A percentile compares a stretch with the other conserved stretches of the same genome.
phyloP scores from a whole-genome alignment of 2,888 invertebrate species.

The Criorhina ranunculi region DNA sequence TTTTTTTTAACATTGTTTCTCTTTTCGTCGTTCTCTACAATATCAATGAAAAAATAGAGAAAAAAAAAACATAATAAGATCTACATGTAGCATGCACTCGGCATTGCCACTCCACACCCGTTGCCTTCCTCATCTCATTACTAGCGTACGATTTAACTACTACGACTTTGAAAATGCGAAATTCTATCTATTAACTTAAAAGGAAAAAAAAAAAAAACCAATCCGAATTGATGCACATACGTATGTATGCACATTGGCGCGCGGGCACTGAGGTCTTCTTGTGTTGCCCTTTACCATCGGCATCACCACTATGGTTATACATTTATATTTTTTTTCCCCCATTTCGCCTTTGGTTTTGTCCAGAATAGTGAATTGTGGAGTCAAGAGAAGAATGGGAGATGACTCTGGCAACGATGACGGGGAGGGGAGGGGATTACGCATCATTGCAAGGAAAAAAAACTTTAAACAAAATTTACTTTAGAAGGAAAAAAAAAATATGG shows the following conservation, averaged over 20 bases:
- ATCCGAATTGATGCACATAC: conserved; percentile 44
- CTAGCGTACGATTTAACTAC: conserved; percentile 41
- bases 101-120: not conserved
- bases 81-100: conserved; percentile 10
- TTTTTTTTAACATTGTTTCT: conserved; percentile 24
- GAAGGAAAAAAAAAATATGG: conserved; percentile 7
- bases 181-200: conserved; percentile 53
- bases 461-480: not conserved
- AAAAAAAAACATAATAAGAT: conserved; percentile 7
- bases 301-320: conserved; percentile 26
- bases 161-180: conserved; percentile 45
- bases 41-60: conserved; percentile 29
- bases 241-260: conserved; percentile 10
- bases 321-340: not conserved
- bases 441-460: conserved; percentile 14
- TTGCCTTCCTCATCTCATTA: conserved; percentile 23
- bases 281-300: conserved; percentile 38
- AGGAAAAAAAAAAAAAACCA: conserved; percentile 14
- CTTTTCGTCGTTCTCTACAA: conserved; percentile 2
- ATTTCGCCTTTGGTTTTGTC: conserved; percentile 31
- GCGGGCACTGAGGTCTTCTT: conserved; percentile 45
- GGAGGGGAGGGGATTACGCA: conserved; percentile 22
- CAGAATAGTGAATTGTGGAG: conserved; percentile 3
- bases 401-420: no score
- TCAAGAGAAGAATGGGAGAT: conserved; percentile 2